Conservation (phyloP, 2,113 vertebrate species). For the Hippocampus abdominalis region DNA sequence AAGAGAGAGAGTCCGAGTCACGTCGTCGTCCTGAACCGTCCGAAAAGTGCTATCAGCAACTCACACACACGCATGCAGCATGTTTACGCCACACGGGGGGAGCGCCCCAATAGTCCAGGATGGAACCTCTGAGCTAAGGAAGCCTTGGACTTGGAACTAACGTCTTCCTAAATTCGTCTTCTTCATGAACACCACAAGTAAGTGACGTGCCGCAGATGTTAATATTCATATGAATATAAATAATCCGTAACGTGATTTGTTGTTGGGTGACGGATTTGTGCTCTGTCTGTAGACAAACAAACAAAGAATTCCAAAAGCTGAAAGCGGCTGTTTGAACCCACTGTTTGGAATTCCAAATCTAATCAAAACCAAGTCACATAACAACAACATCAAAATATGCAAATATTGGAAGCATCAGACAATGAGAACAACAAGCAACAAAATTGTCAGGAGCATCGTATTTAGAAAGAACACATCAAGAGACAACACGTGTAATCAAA, state of each 20-base stretch:
- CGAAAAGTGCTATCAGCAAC: constrained; percentile 2
- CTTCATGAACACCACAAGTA: not conserved
- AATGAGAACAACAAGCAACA: too few relatives aligned
- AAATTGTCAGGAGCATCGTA: too few relatives aligned
- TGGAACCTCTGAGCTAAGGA: constrained; percentile 34
- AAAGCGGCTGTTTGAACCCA: too few relatives aligned
- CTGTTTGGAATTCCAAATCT: too few relatives aligned
- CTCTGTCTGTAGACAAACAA: not conserved
- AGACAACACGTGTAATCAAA: too few relatives aligned
- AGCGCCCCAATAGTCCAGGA: constrained; percentile 25
- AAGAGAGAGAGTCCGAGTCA: not conserved
- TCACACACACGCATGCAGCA: constrained; percentile 22
- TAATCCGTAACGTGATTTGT: too few relatives aligned
- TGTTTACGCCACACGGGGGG: not conserved
- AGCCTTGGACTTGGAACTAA: constrained; percentile 24
- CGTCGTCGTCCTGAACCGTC: not conserved
- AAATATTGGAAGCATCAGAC: too few relatives aligned
- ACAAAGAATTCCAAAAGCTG: too few relatives aligned
- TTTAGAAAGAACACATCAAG: too few relatives aligned
- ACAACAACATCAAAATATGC: too few relatives aligned
- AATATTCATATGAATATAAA: too few relatives aligned
- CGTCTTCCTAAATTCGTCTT: not conserved
- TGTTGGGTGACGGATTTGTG: not conserved
- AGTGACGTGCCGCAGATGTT: not conserved
- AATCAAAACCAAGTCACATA: too few relatives aligned